These are phyloP conservation scores for Leptinotarsa juncta DNA, from an alignment of 2,888 invertebrate genomes.

Conservation along the genomic window DNA sequence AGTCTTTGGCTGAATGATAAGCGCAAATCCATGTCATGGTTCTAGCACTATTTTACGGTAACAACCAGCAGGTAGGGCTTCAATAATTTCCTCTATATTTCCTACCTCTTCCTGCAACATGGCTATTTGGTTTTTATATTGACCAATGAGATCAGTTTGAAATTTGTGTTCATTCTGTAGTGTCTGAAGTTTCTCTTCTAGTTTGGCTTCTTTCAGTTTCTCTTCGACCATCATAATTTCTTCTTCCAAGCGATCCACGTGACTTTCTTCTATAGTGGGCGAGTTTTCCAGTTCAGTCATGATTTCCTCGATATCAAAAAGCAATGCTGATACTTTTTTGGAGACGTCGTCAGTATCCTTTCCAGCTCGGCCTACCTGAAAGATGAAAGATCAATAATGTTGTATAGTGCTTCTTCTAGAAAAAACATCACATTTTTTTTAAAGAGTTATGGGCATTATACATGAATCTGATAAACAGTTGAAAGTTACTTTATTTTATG, in stretches of 20 bases:
- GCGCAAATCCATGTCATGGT: conserved; percentile 65
- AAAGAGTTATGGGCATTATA: too few relatives aligned
- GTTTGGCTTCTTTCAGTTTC: conserved; percentile 77
- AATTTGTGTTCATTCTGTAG: conserved; percentile 73
- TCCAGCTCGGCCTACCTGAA: conserved; percentile 88
- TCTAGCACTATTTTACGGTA: conserved; percentile 83
- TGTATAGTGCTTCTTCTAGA: too few relatives aligned
- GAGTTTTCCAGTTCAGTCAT: conserved; percentile 81
- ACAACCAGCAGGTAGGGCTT: conserved; percentile 83
- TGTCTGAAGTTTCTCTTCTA: conserved; percentile 80
- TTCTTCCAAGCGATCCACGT: conserved; percentile 73
- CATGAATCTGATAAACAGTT: too few relatives aligned
- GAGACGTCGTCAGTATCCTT: conserved; percentile 85
- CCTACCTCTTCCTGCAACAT: conserved; percentile 80
- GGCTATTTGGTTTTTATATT: conserved; percentile 81
- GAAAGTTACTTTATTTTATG: too few relatives aligned
- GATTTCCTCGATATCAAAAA: conserved; percentile 82
- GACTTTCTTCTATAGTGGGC: conserved; percentile 77
- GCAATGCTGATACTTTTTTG: conserved; percentile 83
- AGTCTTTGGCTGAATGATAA: neutral
- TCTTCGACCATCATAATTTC: conserved; percentile 77
- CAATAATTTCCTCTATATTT: conserved; percentile 84
- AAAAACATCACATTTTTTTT: too few relatives aligned
- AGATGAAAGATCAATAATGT: neutral
- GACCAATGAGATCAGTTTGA: conserved; percentile 77